phyloP scores from a whole-genome alignment of 1,140 invertebrate genomes.

The Aporrectodea caliginosa region DNA sequence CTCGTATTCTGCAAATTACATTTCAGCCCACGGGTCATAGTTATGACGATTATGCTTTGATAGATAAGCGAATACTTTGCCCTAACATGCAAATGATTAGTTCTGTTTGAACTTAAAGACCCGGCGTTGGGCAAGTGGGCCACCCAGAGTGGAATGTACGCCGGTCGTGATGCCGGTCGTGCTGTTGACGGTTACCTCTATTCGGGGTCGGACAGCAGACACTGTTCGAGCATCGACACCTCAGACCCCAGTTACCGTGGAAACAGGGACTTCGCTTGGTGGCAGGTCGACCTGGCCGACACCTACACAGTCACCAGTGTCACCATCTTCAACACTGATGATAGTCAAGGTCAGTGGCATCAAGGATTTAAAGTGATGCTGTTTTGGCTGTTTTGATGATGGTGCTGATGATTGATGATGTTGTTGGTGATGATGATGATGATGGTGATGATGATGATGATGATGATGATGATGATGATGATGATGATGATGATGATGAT shows the following conservation, averaged over 20 bases:
- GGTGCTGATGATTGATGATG: slow-evolving; percentile 19
- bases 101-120: too few relatives aligned
- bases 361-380: too few relatives aligned
- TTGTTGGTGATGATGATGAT: neutral
- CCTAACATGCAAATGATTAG: too few relatives aligned
- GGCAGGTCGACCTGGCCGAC: neutral
- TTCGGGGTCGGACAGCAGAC: neutral
- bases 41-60: too few relatives aligned
- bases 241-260: neutral
- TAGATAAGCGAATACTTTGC: too few relatives aligned
- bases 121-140: neutral
- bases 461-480: slow-evolving; percentile 20
- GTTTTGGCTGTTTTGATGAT: too few relatives aligned
- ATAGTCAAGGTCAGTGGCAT: too few relatives aligned
- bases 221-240: neutral
- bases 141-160: neutral
- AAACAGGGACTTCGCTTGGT: neutral
- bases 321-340: neutral
- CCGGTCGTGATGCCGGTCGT: neutral
- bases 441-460: slow-evolving; percentile 22
- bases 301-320: neutral
- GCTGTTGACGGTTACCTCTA: neutral
- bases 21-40: too few relatives aligned
- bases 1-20: too few relatives aligned
- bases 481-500: slow-evolving; percentile 21